Evolutionary conservation across 2,797 vertebrate genomes (phyloP), one percentile per base, ranked within the genome.

Genomic region (Falco novaeseelandiae): DNA sequence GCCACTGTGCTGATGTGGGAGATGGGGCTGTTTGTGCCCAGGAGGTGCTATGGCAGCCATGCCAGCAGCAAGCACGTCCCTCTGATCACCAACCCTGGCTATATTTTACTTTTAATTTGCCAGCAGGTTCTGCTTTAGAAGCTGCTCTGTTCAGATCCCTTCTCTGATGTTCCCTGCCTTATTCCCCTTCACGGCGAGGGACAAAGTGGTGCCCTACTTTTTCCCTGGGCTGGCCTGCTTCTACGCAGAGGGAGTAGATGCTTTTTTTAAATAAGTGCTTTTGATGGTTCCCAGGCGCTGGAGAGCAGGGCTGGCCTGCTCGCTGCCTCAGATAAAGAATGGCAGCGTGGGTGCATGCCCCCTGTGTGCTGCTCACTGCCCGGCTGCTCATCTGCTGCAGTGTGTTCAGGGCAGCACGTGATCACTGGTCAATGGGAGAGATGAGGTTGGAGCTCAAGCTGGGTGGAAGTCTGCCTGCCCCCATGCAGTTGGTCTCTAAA

Each of bases 1-100:
- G 36, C 49, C 34, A 25, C 34, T 0, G 1, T 1, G 1, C 36
- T 2, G 3, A 1, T 26, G 62, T 34, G 26, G 44, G 18, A 69
- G 34, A 26, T 2, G 4, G 42, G 23, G 57, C 52, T 63, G 9
- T 48, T 76, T 14, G 36, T 70, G 26, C 59, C 48, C n/a, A 14
- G 44, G 22, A 36, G 40, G 57, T 15, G 9, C 61, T 29, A 3
- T 2, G 4, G 54, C n/a, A 92, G 52, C 74, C 4, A 1, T 46
- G 34, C 67, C 0, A 0, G 38, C 62, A 81, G 52, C 9, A 18
- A 51, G 25, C 13, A 30, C 0, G 0, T 66, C 67, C 29, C 32
- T 67, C 32, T 2, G 2, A 38, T 67, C 38, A 23, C 40, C 3
- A 4, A 0, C 51, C 36, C 27, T 30, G 8, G 2, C 13, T 74